Evolutionary conservation across 2,888 invertebrate species (phyloP).

Genomic region (Osmoderma eremita): DNA sequence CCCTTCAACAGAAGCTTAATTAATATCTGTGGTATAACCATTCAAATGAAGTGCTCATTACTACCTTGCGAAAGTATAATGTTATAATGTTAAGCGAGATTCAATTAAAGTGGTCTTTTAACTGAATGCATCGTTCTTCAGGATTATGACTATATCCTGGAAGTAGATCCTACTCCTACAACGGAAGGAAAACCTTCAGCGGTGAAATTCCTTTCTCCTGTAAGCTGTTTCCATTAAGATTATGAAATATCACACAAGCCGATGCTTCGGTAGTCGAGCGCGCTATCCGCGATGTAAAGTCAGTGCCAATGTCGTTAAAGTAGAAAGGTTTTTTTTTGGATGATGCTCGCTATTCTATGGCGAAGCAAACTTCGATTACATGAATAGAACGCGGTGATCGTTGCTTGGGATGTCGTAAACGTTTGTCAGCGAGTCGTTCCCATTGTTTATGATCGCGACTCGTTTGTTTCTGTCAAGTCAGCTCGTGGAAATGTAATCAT

Average conservation of each 20-base stretch:
- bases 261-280: constrained; percentile 14
- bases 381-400: constrained; percentile 25
- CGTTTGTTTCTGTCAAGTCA: constrained; percentile 23
- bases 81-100: no score
- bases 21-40: no score
- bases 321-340: constrained; percentile 19
- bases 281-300: not conserved
- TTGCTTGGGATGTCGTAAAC: constrained; percentile 30
- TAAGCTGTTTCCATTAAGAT: constrained; percentile 15
- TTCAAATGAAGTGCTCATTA: no score
- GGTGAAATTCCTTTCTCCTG: constrained; percentile 12
- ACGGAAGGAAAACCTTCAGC: constrained; percentile 2
- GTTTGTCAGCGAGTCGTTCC: constrained; percentile 23
- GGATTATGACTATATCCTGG: no score
- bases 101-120: not conserved
- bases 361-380: constrained; percentile 20
- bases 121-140: not conserved
- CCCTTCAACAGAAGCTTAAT: no score
- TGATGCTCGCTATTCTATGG: not conserved
- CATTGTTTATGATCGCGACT: constrained; percentile 21
- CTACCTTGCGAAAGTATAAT: no score
- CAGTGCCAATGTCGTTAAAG: constrained; percentile 17
- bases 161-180: not conserved
- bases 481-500: not conserved
- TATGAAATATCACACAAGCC: constrained; percentile 20